Base-by-base conservation (phyloP, 2,113 vertebrate genomes). In the Ptyas mucosa region DNA sequence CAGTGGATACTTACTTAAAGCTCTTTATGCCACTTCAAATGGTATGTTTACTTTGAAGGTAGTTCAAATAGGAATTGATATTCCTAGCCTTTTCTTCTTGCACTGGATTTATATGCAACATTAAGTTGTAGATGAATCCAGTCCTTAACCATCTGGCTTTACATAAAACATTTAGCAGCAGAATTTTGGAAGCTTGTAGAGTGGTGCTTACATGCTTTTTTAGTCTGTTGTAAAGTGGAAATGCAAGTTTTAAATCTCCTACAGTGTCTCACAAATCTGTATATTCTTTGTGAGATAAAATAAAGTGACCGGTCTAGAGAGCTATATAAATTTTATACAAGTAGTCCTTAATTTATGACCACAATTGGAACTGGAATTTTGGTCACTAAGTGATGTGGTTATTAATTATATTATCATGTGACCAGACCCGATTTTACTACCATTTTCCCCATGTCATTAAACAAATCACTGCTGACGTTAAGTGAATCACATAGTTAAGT, bases 1-100 rank as follows among this genome's bases (percentile, higher is more conserved):
- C 96, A 98, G 98, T 53, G 99, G 99, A 54, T 98, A 97, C 94
- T 96, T 98, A 88, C 98, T 99, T 52, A 99, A 99, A 96, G 98
- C 98, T 0, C 98, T 99, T 29, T 98, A 99, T 0, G 98, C 98
- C 75, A 98, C 98, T 94, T 98, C 95, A 61, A 99, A 99, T 53
- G 99, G 99, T 99, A 96, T 94, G 98, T 92, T 86, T 0, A 0
- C 18, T 18, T 87, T 90, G 85, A 58, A 91, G 87, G 10, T 51
- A 69, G 3, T 90, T 93, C 64, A 5, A 0, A 90, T 9, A 3
- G 85, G 8, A 43, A 24, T n/a, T 26, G 23, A 39, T 51, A 0
- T 90, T 29, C 15, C 23, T 64, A 5, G 21, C 24, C 86, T 93
- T 46, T 2, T 46, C 91, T 53, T 92, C 88, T 43, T 7, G 9